These are phyloP conservation scores for Drosophila nebulosa DNA, from an alignment of 1,140 invertebrate species.

Conservation along the genomic window DNA sequence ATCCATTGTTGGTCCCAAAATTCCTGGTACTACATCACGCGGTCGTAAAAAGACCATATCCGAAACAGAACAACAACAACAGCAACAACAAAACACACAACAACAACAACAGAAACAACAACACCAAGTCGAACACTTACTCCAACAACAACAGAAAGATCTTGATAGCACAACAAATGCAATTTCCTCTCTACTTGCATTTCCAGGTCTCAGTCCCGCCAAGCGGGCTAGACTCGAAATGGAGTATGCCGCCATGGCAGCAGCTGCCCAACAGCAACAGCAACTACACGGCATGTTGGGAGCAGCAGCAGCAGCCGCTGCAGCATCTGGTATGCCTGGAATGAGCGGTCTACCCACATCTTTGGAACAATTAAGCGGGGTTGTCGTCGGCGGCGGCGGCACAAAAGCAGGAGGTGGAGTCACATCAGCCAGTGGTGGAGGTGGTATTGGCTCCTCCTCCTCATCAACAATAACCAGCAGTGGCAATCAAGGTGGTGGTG, in stretches of 20 bases:
- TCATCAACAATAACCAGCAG: not conserved
- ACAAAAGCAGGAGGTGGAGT: constrained; percentile 20
- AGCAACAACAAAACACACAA: constrained; percentile 82
- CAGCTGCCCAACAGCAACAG: constrained; percentile 72
- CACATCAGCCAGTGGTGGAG: constrained; percentile 10
- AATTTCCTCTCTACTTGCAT: constrained; percentile 85
- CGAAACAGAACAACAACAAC: constrained; percentile 84
- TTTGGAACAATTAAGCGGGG: constrained; percentile 54
- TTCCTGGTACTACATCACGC: constrained; percentile 89
- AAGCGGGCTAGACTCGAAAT: constrained; percentile 83
- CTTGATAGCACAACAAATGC: constrained; percentile 77
- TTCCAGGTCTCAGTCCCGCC: constrained; percentile 83
- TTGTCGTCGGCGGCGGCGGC: constrained; percentile 12
- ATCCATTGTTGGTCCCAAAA: constrained; percentile 90
- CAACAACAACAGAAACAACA: constrained; percentile 50
- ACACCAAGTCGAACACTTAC: constrained; percentile 63
- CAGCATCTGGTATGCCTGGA: constrained; percentile 45
- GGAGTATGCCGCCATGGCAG: constrained; percentile 82
- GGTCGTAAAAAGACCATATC: constrained; percentile 93
- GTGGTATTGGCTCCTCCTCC: not conserved
- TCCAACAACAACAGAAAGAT: constrained; percentile 66
- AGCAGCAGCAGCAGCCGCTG: constrained; percentile 48
- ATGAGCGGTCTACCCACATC: constrained; percentile 27
- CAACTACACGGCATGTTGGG: constrained; percentile 64
- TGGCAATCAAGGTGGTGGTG: not conserved